phyloP scores from a whole-genome alignment of 2,797 vertebrate species.

The Hephaestus fuliginosus region DNA sequence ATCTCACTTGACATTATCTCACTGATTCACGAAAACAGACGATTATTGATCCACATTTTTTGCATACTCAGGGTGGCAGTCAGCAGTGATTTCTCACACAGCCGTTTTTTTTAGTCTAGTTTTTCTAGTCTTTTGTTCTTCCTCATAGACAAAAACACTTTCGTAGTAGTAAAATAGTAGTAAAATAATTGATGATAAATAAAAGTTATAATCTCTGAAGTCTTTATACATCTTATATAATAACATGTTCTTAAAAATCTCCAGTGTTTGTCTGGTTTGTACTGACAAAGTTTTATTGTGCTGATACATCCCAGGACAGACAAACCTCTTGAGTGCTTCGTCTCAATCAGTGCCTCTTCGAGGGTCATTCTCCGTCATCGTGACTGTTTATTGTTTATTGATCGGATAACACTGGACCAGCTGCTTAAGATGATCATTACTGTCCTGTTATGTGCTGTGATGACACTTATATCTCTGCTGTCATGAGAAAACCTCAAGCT shows the following conservation, averaged over 20 bases:
- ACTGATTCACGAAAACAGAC: neutral
- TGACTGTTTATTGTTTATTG: conserved; percentile 1
- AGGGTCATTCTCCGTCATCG: too few relatives aligned
- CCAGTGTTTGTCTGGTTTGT: neutral
- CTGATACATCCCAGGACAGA: neutral
- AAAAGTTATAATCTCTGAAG: neutral
- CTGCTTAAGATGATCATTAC: neutral
- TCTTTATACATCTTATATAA: neutral
- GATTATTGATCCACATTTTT: neutral
- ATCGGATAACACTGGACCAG: neutral
- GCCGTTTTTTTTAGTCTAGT: neutral
- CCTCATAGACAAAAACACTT: neutral
- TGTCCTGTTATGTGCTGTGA: too few relatives aligned
- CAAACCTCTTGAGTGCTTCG: too few relatives aligned
- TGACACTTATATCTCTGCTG: neutral
- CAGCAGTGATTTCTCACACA: too few relatives aligned
- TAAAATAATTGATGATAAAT: neutral
- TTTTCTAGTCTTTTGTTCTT: neutral
- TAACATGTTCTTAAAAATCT: neutral
- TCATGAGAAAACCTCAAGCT: neutral
- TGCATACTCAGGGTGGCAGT: neutral
- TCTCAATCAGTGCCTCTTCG: too few relatives aligned
- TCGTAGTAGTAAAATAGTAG: too few relatives aligned
- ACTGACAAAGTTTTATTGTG: conserved; percentile 1
- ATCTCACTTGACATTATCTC: neutral